Evolutionary conservation across 2,888 invertebrate species (phyloP).

Genomic region (Epicampocera succincta): DNA sequence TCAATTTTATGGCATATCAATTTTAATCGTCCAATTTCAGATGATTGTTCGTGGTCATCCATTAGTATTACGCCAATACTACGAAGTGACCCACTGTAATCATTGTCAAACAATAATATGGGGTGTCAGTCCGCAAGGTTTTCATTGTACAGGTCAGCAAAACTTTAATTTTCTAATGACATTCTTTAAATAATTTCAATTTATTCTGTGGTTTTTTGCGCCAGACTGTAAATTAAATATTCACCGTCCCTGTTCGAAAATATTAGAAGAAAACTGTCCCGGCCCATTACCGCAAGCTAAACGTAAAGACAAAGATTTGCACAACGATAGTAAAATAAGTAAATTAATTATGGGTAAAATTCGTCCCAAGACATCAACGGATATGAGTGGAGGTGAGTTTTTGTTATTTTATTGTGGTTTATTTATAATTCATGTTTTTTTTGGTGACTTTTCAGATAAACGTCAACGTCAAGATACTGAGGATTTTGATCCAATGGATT

Average conservation of each 20-base stretch:
- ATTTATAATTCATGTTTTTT: constrained; percentile 29
- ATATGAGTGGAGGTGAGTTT: constrained; percentile 76
- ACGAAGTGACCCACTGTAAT: constrained; percentile 94
- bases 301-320: constrained; percentile 84
- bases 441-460: constrained; percentile 74
- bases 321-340: constrained; percentile 87
- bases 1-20: not conserved
- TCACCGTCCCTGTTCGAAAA: constrained; percentile 90
- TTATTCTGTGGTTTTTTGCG: constrained; percentile 23
- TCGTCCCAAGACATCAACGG: constrained; percentile 78
- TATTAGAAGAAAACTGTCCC: constrained; percentile 91
- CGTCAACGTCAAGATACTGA: constrained; percentile 79
- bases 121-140: constrained; percentile 98
- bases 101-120: constrained; percentile 95
- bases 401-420: not conserved
- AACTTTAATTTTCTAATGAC: not conserved
- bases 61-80: constrained; percentile 93
- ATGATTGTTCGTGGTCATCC: constrained; percentile 94
- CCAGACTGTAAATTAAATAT: constrained; percentile 92
- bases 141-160: constrained; percentile 92
- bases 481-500: constrained; percentile 77
- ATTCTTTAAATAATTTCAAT: not conserved
- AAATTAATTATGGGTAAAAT: constrained; percentile 86
- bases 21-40: constrained; percentile 79
- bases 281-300: constrained; percentile 84